Conservation (phyloP, 1,140 invertebrate species). For the Galleria mellonella region DNA sequence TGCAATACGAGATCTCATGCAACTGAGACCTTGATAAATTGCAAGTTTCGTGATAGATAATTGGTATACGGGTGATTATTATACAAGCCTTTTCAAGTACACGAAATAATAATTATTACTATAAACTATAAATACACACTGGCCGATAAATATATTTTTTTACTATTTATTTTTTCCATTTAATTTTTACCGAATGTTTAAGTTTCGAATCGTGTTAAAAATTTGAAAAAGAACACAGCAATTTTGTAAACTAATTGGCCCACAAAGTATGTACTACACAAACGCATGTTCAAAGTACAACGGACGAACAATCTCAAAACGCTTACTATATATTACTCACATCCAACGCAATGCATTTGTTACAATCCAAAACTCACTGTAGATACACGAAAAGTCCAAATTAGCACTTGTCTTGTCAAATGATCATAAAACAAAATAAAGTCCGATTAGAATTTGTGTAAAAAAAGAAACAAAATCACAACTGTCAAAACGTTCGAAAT, state of each 20-base stretch:
- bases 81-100: conserved; percentile 26
- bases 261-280: conserved; percentile 1
- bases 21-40: conserved; percentile 67
- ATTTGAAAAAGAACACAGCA: too few species aligned
- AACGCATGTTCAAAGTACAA: conserved; percentile 25
- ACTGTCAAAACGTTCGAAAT: conserved; percentile 13
- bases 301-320: conserved; percentile 62
- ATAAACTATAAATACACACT: not conserved
- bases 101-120: conserved; percentile 8
- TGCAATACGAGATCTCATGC: conserved; percentile 68
- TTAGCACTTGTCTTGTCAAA: conserved; percentile 15
- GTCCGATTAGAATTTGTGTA: conserved; percentile 1
- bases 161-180: not conserved
- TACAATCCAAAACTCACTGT: conserved; percentile 54
- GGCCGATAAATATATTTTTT: not conserved
- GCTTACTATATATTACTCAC: conserved; percentile 51
- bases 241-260: not conserved
- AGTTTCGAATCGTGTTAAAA: too few species aligned
- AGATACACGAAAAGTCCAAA: conserved; percentile 18
- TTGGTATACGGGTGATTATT: conserved; percentile 61
- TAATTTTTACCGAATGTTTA: too few species aligned
- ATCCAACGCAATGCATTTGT: conserved; percentile 57
- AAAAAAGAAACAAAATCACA: conserved; percentile 17
- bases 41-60: conserved; percentile 72
- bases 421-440: conserved; percentile 18